Percentiles rank a stretch among this genome's conserved stretches.
Evolutionary conservation across 2,797 vertebrate genomes (phyloP).

Genomic region (Pterois miles): DNA sequence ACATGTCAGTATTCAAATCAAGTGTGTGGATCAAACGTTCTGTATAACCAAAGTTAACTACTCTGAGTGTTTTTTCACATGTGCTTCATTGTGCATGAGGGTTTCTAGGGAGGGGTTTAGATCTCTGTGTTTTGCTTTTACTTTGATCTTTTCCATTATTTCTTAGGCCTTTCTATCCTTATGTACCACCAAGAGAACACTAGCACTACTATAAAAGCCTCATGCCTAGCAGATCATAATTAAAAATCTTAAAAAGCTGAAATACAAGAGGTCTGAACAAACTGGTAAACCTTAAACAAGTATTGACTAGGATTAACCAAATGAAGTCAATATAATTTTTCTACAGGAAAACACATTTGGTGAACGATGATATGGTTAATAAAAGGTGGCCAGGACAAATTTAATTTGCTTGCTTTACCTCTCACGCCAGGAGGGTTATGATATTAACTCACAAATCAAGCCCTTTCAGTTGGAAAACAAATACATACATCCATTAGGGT

Average conservation of each 20-base stretch:
- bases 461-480: not conserved
- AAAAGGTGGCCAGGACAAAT: not conserved
- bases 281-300: not conserved
- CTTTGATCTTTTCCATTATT: too few relatives aligned
- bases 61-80: too few relatives aligned
- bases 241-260: not conserved
- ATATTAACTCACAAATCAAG: not conserved
- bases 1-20: too few relatives aligned
- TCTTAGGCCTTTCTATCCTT: too few relatives aligned
- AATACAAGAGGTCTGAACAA: not conserved
- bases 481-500: too few relatives aligned
- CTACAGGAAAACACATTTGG: not conserved
- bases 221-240: not conserved
- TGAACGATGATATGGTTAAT: not conserved
- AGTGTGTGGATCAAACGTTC: too few relatives aligned
- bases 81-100: too few relatives aligned
- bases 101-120: too few relatives aligned
- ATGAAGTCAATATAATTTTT: not conserved
- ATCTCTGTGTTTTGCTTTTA: too few relatives aligned
- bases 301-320: not conserved
- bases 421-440: not conserved
- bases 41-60: too few relatives aligned
- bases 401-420: not conserved
- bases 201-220: too few relatives aligned
- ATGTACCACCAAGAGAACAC: too few relatives aligned